These are phyloP conservation scores for Anastrepha ludens DNA, from an alignment of 1,140 invertebrate species.

Conservation along the genomic window DNA sequence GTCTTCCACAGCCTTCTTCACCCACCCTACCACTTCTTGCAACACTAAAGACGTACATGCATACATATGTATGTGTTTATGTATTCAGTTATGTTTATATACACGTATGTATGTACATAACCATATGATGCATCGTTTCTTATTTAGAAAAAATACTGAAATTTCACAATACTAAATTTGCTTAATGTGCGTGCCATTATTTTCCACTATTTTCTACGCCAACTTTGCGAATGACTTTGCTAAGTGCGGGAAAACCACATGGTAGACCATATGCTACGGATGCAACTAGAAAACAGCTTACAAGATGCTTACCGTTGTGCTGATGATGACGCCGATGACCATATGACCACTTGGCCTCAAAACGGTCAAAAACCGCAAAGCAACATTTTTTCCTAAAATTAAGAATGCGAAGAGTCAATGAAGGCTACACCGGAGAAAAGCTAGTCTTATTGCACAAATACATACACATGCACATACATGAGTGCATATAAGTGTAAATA, in stretches of 20 bases:
- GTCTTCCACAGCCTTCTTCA: background rate
- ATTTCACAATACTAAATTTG: background rate
- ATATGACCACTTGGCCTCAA: constrained; percentile 41
- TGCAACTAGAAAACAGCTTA: background rate
- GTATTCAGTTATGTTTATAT: background rate
- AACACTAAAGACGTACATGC: background rate
- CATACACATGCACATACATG: background rate
- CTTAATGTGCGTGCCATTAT: constrained; percentile 37
- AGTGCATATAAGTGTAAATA: background rate
- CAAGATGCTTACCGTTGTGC: constrained; percentile 8
- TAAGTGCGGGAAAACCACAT: background rate
- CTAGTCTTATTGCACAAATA: background rate
- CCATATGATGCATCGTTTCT: background rate
- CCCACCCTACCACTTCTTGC: background rate
- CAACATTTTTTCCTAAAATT: constrained; percentile 46
- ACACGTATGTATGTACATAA: background rate
- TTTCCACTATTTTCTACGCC: constrained; percentile 24
- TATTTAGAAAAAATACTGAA: background rate
- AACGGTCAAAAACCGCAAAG: constrained; percentile 1
- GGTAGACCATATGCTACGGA: background rate
- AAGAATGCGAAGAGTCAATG: constrained; percentile 3
- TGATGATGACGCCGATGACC: constrained; percentile 38
- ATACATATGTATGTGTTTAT: background rate
- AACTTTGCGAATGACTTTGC: constrained; percentile 6
- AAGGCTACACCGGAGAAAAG: background rate